Evolutionary conservation across 2,888 invertebrate genomes (phyloP), one percentile per base, ranked within the genome.

Genomic region (Mythimna loreyi): DNA sequence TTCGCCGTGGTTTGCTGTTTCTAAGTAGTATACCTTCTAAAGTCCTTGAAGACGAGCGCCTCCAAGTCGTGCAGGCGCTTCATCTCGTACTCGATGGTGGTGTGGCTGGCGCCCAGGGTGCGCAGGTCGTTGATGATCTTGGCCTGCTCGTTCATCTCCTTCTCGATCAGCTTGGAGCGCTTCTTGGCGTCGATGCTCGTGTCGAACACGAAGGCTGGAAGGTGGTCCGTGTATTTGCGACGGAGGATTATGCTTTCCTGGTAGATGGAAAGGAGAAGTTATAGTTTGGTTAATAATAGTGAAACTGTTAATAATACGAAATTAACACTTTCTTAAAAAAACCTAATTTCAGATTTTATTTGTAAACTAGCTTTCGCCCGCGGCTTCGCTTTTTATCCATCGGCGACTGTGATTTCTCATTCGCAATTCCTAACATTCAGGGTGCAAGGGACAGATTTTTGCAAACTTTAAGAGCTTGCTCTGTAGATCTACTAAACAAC

Each of bases 91-190:
- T 99, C 99, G 67, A 99, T 98, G 4, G 98, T 99, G 55, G 97
- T 97, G 86, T 98, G 98, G 28, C 98, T 98, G 40, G 99, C 99
- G 0, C 99, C 99, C 53, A 98, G 94, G 7, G 98, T 97, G 83
- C 98, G 97, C 80, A 99, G 95, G 92, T 99, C 99, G 90, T 98
- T 99, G 75, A 99, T 99, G 66, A 99, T 98, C 95, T 98, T 98
- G 16, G 99, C 98, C 91, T 99, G 99, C 91, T 99, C 99, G 89
- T 98, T 99, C 99, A 99, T 99, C 94, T 99, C 99, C 89, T 98
- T 98, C 93, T 99, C 99, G 85, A 99, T 98, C 75, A 99, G 96
- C 88, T 98, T 98, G n/a, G 99, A 98, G 21, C 99, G 97, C 88
- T 98, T 97, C 88, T 97, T 97, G 19, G 98, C 97, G 89, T 98